Evolutionary conservation across 2,113 vertebrate species (phyloP).

Genomic region (Daphoenositta chrysoptera): DNA sequence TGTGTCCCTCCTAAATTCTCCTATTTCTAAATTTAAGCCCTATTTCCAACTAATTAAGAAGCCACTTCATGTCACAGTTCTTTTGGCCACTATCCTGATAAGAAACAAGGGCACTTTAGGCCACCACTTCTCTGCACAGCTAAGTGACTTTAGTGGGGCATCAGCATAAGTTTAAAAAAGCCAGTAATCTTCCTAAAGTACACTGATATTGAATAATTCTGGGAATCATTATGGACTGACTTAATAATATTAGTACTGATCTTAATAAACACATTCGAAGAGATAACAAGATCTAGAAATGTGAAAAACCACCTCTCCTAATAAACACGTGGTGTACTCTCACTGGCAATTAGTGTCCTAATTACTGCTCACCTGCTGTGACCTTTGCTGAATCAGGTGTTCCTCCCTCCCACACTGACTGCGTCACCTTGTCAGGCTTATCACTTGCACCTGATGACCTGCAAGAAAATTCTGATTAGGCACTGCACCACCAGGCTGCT

Average conservation of each 20-base stretch:
- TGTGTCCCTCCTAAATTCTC: neutral
- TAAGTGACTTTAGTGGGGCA: neutral
- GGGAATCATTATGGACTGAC: neutral
- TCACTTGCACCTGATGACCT: neutral
- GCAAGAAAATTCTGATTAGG: neutral
- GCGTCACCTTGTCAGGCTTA: neutral
- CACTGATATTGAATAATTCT: neutral
- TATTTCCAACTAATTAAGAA: neutral
- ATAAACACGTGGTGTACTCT: neutral
- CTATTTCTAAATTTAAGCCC: neutral
- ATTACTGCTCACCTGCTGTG: neutral
- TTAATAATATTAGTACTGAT: neutral
- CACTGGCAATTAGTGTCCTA: neutral
- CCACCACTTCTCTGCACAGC: neutral
- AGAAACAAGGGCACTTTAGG: neutral
- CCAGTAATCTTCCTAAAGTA: neutral
- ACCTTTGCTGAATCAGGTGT: neutral
- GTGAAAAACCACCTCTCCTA: neutral
- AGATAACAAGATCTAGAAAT: neutral
- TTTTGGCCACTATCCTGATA: neutral
- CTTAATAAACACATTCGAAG: neutral
- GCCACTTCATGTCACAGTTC: neutral
- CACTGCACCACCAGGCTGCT: neutral
- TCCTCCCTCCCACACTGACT: neutral
- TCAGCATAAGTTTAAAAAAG: neutral